Conservation (phyloP, 1,140 invertebrate species). For the Stenopsyche tienmushanensis region DNA sequence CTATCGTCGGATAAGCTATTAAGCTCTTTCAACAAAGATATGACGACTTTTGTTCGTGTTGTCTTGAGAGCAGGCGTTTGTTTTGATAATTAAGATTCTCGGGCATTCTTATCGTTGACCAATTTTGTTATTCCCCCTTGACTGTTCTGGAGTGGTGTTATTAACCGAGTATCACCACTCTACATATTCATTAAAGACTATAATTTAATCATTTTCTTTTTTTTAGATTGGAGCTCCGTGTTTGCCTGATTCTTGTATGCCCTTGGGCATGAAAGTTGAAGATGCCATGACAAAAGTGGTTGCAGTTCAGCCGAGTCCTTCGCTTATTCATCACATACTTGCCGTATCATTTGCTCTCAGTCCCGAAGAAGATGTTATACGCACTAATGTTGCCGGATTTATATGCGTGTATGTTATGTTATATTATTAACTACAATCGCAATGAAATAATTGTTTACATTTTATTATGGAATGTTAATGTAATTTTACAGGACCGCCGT, state of each 20-base stretch:
- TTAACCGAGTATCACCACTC: background rate
- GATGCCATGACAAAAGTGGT: conserved; percentile 93
- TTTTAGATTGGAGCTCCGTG: conserved; percentile 82
- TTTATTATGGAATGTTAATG: background rate
- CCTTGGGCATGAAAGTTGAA: conserved; percentile 88
- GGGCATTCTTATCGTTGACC: too few relatives aligned
- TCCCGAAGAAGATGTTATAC: conserved; percentile 78
- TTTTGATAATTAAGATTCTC: too few relatives aligned
- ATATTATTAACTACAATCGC: conserved; percentile 6
- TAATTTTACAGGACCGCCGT: conserved; percentile 76
- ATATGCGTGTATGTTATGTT: conserved; percentile 83
- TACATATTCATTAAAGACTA: background rate
- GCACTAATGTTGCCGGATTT: conserved; percentile 89
- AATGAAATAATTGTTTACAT: background rate
- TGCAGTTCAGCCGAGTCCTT: conserved; percentile 69
- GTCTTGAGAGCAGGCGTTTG: too few relatives aligned
- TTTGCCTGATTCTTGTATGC: conserved; percentile 92
- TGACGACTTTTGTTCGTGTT: too few relatives aligned
- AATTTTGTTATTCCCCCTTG: too few relatives aligned
- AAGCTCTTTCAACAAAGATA: too few relatives aligned
- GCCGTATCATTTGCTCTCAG: conserved; percentile 80
- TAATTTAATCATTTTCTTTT: conserved; percentile 2
- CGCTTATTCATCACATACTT: conserved; percentile 84
- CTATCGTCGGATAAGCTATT: too few relatives aligned
- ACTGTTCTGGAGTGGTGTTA: too few relatives aligned